Evolutionary conservation across 2,797 vertebrate genomes (phyloP).

Genomic region (Hypotaenidia philippensis): DNA sequence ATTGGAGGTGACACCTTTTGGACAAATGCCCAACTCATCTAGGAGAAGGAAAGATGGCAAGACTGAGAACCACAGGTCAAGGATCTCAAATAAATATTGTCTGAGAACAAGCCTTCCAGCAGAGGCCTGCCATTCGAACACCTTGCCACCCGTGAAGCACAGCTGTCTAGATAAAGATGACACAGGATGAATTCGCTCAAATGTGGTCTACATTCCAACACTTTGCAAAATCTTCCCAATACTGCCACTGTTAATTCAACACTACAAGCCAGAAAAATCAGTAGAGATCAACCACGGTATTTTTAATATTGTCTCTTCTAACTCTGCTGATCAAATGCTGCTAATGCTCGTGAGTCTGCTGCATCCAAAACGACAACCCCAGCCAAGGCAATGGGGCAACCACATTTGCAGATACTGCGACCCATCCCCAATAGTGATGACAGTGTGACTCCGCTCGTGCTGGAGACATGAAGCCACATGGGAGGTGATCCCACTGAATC

Average conservation of each 20-base stretch:
- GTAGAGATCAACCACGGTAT: background rate
- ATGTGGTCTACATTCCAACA: background rate
- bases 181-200: background rate
- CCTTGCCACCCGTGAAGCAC: background rate
- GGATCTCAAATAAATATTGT: background rate
- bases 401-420: background rate
- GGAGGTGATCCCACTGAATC: background rate
- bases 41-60: constrained; percentile 55
- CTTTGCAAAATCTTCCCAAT: background rate
- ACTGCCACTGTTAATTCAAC: background rate
- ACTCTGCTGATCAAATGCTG: background rate
- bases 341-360: background rate
- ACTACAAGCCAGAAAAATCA: background rate
- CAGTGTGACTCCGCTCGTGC: background rate
- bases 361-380: background rate
- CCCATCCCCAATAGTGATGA: background rate
- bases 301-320: background rate
- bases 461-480: background rate
- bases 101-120: background rate
- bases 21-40: constrained; percentile 92
- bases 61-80: background rate
- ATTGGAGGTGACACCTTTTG: constrained; percentile 92
- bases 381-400: background rate
- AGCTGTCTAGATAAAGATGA: background rate
- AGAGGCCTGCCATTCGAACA: background rate